Percentiles rank a stretch among this genome's conserved stretches.
phyloP scores from a whole-genome alignment of 1,140 invertebrate species.

The Drosophila erecta region DNA sequence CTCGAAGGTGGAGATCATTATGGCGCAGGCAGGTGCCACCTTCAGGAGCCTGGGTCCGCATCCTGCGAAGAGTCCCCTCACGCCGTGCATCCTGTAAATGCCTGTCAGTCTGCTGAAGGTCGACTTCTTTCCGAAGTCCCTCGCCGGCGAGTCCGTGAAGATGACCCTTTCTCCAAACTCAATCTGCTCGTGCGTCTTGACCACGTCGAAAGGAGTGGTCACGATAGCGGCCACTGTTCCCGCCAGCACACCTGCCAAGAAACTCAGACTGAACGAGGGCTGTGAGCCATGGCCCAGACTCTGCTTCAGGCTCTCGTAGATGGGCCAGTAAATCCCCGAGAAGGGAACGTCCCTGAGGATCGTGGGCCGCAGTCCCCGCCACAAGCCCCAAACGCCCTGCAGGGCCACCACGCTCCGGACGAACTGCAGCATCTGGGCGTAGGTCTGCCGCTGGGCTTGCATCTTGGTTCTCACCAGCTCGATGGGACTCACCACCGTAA shows the following conservation, averaged over 20 bases:
- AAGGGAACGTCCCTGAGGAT: conserved; percentile 98
- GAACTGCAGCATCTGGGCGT: conserved; percentile 88
- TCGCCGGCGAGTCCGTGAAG: conserved; percentile 87
- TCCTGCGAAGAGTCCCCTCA: conserved; percentile 92
- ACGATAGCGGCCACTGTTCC: conserved; percentile 95
- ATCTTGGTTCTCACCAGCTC: conserved; percentile 99
- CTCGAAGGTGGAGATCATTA: conserved; percentile 98
- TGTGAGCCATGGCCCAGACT: conserved; percentile 85
- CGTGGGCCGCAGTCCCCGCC: conserved; percentile 96
- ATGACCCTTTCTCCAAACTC: conserved; percentile 95
- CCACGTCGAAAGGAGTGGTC: conserved; percentile 99
- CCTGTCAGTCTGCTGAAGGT: conserved; percentile 85
- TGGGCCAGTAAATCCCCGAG: conserved; percentile 97
- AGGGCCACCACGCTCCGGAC: conserved; percentile 87
- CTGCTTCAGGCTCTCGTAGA: conserved; percentile 94
- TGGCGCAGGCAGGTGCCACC: conserved; percentile 98
- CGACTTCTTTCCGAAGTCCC: conserved; percentile 62
- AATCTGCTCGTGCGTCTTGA: conserved; percentile 99
- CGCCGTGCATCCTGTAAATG: conserved; percentile 89
- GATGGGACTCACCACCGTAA: conserved; percentile 95
- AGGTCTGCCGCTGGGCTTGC: conserved; percentile 96
- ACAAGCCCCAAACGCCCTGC: conserved; percentile 92
- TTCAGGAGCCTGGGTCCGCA: conserved; percentile 94
- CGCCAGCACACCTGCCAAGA: conserved; percentile 93
- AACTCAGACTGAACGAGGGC: conserved; percentile 92